These are phyloP conservation scores for Eilema depressum DNA, from an alignment of 2,888 invertebrate genomes.

Conservation along the genomic window DNA sequence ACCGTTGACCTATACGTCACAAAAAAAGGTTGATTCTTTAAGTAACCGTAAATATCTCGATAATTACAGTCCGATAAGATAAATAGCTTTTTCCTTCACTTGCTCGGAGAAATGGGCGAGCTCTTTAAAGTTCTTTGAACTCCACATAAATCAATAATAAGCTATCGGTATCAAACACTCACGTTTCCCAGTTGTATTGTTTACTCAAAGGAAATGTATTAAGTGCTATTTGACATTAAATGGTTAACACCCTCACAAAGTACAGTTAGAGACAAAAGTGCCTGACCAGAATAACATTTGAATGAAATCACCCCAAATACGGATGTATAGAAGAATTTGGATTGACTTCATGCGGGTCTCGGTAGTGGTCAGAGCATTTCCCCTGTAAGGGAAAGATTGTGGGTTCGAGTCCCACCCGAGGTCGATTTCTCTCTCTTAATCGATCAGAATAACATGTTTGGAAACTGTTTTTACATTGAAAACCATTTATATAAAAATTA, in stretches of 20 bases:
- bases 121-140: constrained; percentile 11
- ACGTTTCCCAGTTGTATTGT: constrained; percentile 16
- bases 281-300: too few relatives aligned
- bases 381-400: neutral
- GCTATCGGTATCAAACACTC: constrained; percentile 37
- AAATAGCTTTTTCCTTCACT: neutral
- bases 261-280: neutral
- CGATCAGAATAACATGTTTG: too few relatives aligned
- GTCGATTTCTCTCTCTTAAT: too few relatives aligned
- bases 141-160: constrained; percentile 20
- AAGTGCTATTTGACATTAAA: neutral
- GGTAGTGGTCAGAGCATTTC: too few relatives aligned
- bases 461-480: too few relatives aligned
- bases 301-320: too few relatives aligned
- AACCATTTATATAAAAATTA: too few relatives aligned
- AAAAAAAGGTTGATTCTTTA: neutral
- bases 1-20: neutral
- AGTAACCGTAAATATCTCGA: neutral
- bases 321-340: too few relatives aligned
- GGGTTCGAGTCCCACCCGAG: too few relatives aligned
- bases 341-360: too few relatives aligned
- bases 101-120: neutral
- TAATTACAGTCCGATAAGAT: neutral
- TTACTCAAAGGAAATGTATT: constrained; percentile 20
- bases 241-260: neutral